Conservation (phyloP, 2,797 vertebrate genomes). For the Astyanax mexicanus region DNA sequence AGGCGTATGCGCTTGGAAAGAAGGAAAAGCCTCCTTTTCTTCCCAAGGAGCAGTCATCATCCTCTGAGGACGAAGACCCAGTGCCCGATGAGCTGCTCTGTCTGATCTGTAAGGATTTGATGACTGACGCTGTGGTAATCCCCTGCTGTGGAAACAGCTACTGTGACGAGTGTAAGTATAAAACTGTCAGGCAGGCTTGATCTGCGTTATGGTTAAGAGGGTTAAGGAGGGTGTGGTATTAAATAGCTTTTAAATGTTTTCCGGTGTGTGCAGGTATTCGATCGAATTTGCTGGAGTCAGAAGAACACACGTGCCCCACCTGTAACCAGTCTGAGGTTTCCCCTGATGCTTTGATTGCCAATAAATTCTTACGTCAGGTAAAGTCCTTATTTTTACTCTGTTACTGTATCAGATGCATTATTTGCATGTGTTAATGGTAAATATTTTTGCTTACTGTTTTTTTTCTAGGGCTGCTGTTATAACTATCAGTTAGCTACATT, state of each 20-base stretch:
- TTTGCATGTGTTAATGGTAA: too few species aligned
- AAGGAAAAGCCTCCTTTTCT: conserved; percentile 95
- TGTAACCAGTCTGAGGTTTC: conserved; percentile 92
- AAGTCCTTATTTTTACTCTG: conserved; percentile 5
- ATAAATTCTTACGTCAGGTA: conserved; percentile 97
- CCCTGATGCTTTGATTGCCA: conserved; percentile 93
- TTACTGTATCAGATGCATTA: too few species aligned
- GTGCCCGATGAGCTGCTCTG: conserved; percentile 92
- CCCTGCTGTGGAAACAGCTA: conserved; percentile 99
- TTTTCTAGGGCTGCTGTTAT: too few species aligned
- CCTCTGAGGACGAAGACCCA: conserved; percentile 86
- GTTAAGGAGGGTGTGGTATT: background rate
- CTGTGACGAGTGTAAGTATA: conserved; percentile 95
- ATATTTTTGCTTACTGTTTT: too few species aligned
- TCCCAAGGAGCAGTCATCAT: conserved; percentile 81
- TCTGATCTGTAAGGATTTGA: conserved; percentile 93
- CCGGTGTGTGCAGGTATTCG: conserved; percentile 85
- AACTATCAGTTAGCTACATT: too few species aligned
- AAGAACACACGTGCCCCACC: conserved; percentile 92
- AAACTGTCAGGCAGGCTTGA: too few species aligned
- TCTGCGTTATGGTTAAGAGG: background rate
- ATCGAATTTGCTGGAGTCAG: conserved; percentile 90
- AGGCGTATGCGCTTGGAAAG: conserved; percentile 95
- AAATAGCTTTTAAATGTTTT: too few species aligned
- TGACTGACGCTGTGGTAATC: conserved; percentile 94